A percentile compares a stretch with the other conserved stretches of the same genome.
These are phyloP conservation scores for Hypsopygia costalis DNA, from an alignment of 2,888 invertebrate genomes.

Conservation along the genomic window DNA sequence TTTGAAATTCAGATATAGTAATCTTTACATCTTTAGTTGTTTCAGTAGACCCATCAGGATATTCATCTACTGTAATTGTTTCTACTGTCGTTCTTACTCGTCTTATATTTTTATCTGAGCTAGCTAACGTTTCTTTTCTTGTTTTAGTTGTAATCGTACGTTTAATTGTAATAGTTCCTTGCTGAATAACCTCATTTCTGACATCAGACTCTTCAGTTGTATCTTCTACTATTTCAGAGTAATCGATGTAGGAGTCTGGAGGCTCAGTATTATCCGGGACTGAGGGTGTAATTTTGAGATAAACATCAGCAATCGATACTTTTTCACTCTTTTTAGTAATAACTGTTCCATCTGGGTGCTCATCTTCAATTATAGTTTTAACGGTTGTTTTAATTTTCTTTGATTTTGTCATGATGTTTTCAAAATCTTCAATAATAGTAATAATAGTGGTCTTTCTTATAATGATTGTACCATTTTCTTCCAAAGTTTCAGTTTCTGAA, in stretches of 20 bases:
- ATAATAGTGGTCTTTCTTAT: constrained; percentile 54
- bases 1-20: constrained; percentile 73
- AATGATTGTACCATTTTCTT: constrained; percentile 50
- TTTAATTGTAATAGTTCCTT: constrained; percentile 52
- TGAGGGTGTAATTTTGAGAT: constrained; percentile 33
- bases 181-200: constrained; percentile 54
- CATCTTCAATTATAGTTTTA: constrained; percentile 56
- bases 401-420: constrained; percentile 36
- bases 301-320: constrained; percentile 58
- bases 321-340: constrained; percentile 66
- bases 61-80: constrained; percentile 67
- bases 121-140: constrained; percentile 68
- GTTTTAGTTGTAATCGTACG: constrained; percentile 70
- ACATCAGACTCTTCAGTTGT: constrained; percentile 60
- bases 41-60: constrained; percentile 78
- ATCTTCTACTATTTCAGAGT: constrained; percentile 62
- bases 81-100: constrained; percentile 81
- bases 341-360: constrained; percentile 64
- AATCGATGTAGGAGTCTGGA: constrained; percentile 43
- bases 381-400: constrained; percentile 61
- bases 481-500: constrained; percentile 36
- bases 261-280: constrained; percentile 30
- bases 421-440: constrained; percentile 56
- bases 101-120: constrained; percentile 73
- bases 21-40: constrained; percentile 77